Conservation (phyloP, 2,888 invertebrate species). For the Lamellibrachia satsuma region DNA sequence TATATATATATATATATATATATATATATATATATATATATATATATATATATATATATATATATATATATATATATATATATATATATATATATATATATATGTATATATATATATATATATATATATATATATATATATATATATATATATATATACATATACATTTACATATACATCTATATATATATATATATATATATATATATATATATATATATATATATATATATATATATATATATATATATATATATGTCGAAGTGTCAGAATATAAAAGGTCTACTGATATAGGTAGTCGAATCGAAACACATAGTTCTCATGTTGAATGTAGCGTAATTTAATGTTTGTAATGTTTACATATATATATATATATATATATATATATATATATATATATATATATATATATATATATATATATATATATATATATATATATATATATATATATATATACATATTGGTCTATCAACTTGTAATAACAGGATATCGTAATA, state of each 20-base stretch:
- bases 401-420: too few relatives aligned
- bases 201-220: conserved; percentile 8
- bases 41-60: background rate
- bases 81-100: background rate
- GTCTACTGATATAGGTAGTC: too few relatives aligned
- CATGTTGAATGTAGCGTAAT: too few relatives aligned
- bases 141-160: background rate
- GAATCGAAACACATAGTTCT: too few relatives aligned
- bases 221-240: background rate
- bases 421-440: too few relatives aligned
- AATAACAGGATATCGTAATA: too few relatives aligned
- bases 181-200: background rate
- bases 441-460: too few relatives aligned
- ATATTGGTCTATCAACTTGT: too few relatives aligned
- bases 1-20: background rate
- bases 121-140: background rate
- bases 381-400: too few relatives aligned
- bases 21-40: conserved; percentile 8
- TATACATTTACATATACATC: background rate
- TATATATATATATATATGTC: background rate
- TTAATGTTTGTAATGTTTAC: too few relatives aligned
- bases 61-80: background rate
- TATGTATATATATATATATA: background rate
- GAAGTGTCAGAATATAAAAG: background rate
- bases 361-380: too few relatives aligned